Evolutionary conservation across 2,113 vertebrate species (phyloP), one percentile per base, ranked within the genome.

Genomic region (Podarcis muralis): DNA sequence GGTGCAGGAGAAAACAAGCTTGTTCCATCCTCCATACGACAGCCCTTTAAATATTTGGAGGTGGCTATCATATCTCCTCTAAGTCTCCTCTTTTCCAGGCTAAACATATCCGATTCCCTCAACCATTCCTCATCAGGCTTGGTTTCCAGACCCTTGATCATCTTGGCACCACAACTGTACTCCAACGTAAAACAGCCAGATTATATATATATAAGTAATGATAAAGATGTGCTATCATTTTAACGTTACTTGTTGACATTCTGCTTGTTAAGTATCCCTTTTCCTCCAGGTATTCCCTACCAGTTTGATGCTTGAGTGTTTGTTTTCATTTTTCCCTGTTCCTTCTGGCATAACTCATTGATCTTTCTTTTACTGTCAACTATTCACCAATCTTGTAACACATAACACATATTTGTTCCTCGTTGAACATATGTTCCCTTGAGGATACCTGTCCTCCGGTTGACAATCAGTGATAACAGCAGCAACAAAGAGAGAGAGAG

Each of bases 381-480:
- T 53, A 37, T 93, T 93, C 78, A 91, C 79, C 74, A 59, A 82
- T 93, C 83, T 78, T 48, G 78, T 2, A 80, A 75, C 83, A 3
- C 0, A 90, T 88, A 88, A 81, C 15, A 89, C 90, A 88, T 74
- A 87, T 68, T 90, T 90, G 84, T 65, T 74, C 40, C 48, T 86
- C 32, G 35, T 27, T 0, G 32, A 92, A 95, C 91, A 90, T 94
- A 95, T 89, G 89, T 88, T 94, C 92, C 90, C 92, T 92, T 66
- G 75, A 92, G 90, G 90, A 94, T 95, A 92, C 88, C 1, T 90
- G 86, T 90, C 93, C 84, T 95, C 94, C 91, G 90, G 69, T 65
- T 90, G 81, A 77, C 87, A 88, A 90, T 93, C 87, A 90, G 83
- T 66, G 85, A 3, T 37, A 81, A 85, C 92, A 91, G 78, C 43